Conservation (phyloP, 2,888 invertebrate genomes). For the Scelioninae gen. 2 region DNA sequence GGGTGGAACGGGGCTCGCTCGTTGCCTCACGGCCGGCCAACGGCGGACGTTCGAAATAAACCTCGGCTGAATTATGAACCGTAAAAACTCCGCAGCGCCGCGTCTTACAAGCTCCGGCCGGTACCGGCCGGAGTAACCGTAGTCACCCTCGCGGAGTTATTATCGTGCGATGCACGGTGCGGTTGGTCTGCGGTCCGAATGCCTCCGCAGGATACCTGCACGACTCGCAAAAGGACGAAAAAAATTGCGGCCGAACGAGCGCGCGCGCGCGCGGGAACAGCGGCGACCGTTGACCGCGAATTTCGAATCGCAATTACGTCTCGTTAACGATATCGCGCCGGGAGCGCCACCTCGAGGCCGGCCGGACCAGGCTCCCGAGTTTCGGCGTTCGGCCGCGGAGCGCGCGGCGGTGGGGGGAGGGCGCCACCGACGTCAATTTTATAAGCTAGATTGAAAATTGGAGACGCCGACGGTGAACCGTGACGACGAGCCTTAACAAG, state of each 20-base stretch:
- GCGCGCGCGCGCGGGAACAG: no score
- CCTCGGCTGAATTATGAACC: constrained; percentile 75
- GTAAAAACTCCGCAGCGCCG: constrained; percentile 71
- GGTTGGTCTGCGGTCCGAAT: constrained; percentile 74
- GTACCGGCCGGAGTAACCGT: constrained; percentile 69
- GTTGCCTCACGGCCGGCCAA: constrained; percentile 67
- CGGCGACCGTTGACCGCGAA: constrained; percentile 55
- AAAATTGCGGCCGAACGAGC: constrained; percentile 49
- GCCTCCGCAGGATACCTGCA: constrained; percentile 67
- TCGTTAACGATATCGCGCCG: constrained; percentile 70
- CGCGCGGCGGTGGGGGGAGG: no score
- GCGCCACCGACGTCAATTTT: constrained; percentile 48
- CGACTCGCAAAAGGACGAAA: constrained; percentile 60
- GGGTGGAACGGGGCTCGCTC: constrained; percentile 61
- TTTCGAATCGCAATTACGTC: constrained; percentile 66
- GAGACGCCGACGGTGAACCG: constrained; percentile 47
- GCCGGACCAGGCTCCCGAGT: not conserved
- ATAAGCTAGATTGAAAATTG: constrained; percentile 55
- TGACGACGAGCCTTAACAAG: constrained; percentile 52
- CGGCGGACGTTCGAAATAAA: constrained; percentile 75
- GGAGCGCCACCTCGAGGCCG: constrained; percentile 41
- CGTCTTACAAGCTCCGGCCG: constrained; percentile 68
- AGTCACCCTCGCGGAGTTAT: constrained; percentile 73
- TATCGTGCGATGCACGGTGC: constrained; percentile 72
- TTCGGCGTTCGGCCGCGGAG: no score